Percentiles rank a stretch among this genome's conserved stretches.
phyloP scores from a whole-genome alignment of 1,140 invertebrate species.

The Plodia interpunctella region DNA sequence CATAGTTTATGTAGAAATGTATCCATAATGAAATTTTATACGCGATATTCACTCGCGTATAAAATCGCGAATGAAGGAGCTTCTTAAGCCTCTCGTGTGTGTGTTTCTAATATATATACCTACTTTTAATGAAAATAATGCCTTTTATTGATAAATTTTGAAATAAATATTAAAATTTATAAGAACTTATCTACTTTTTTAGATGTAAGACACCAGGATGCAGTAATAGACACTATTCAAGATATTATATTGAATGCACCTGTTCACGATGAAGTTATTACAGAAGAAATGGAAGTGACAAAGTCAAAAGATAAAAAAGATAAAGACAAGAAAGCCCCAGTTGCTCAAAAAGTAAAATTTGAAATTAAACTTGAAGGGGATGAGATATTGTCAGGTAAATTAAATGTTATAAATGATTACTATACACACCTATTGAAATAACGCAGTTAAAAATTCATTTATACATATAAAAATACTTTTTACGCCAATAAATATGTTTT shows the following conservation, averaged over 20 bases:
- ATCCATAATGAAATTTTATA: not conserved
- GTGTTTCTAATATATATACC: too few relatives aligned
- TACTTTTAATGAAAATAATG: too few relatives aligned
- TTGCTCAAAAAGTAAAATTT: conserved; percentile 27
- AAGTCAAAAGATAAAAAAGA: conserved; percentile 31
- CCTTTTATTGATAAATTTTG: too few relatives aligned
- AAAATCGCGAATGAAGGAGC: too few relatives aligned
- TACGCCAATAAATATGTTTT: too few relatives aligned
- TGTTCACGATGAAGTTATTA: conserved; percentile 15
- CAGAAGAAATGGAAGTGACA: conserved; percentile 12
- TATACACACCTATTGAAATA: too few relatives aligned
- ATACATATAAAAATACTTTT: too few relatives aligned
- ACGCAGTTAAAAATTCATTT: too few relatives aligned
- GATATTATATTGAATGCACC: conserved; percentile 28
- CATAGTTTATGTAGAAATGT: not conserved
- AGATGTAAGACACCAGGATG: conserved; percentile 48
- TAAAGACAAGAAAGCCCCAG: conserved; percentile 32
- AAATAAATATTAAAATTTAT: too few relatives aligned
- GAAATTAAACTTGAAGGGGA: conserved; percentile 39
- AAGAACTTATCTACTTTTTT: not conserved
- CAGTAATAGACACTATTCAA: conserved; percentile 31
- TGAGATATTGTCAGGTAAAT: conserved; percentile 22
- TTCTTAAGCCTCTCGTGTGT: too few relatives aligned
- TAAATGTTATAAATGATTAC: not conserved
- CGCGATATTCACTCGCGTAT: too few relatives aligned